Evolutionary conservation across 2,113 vertebrate genomes (phyloP), one percentile per base, ranked within the genome.

Genomic region (Semnopithecus entellus): DNA sequence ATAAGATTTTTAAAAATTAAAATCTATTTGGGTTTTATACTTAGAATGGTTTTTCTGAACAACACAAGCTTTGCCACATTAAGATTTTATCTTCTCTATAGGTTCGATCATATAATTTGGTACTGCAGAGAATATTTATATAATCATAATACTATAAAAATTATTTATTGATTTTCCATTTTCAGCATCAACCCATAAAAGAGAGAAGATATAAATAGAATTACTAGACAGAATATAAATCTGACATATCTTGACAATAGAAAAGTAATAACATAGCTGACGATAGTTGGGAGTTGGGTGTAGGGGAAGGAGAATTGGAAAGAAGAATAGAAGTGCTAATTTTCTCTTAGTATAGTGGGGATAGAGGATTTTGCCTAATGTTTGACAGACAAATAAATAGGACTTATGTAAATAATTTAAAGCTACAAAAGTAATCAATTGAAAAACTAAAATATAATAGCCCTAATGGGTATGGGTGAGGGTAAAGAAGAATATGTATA

Each of bases 371-470:
- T 30, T n/a, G 12, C 59, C 50, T 85, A 88, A 95, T 72, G 6
- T 72, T 95, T 84, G 45, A 78, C 70, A 82, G 6, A 91, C 30
- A 52, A 82, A 91, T 27, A 89, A 79, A 78, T 22, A 48, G 35
- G 52, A 18, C 9, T 75, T 80, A 48, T 30, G 4, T 45, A 35
- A 59, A 66, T 83, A 70, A 91, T 38, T 95, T 78, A 84, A 94
- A 70, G 25, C 45, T 90, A 75, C 45, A 82, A 95, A 93, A 91
- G 43, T 88, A 92, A 35, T 79, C 75, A 68, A 68, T 25, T 88
- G 35, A 92, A 59, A 85, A 85, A 12, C 10, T 72, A 88, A 96
- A 89, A 48, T 86, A 70, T 35, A n/a, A 48, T 32, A 88, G 76
- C 17, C 50, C 40, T 84, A n/a, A 72, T 89, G 43, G 55, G 35